phyloP scores from a whole-genome alignment of 2,888 invertebrate species.

The Amblyteles armatorius region DNA sequence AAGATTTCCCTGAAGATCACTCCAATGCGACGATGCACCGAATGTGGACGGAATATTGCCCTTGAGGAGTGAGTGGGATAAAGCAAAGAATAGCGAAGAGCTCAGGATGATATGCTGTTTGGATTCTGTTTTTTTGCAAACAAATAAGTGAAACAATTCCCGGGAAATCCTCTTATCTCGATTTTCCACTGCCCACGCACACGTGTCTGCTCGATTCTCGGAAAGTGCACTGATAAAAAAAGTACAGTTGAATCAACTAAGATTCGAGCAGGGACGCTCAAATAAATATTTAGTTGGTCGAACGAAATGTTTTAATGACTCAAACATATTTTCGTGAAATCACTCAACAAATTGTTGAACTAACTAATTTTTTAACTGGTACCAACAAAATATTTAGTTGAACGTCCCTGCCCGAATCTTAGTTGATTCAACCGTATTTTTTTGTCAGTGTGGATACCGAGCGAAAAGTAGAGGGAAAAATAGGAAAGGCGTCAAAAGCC shows the following conservation, averaged over 20 bases:
- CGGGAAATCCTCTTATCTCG: neutral
- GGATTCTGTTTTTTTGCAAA: neutral
- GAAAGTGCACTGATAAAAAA: neutral
- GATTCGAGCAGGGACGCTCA: too few relatives aligned
- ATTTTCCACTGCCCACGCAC: neutral
- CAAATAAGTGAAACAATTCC: neutral
- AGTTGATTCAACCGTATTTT: too few relatives aligned
- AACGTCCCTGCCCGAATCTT: too few relatives aligned
- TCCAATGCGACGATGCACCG: neutral
- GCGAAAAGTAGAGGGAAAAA: neutral
- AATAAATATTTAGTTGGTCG: too few relatives aligned
- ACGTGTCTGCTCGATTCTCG: neutral
- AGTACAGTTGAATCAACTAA: too few relatives aligned
- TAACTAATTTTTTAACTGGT: too few relatives aligned
- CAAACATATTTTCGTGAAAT: too few relatives aligned
- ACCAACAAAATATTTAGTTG: too few relatives aligned
- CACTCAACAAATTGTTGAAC: too few relatives aligned
- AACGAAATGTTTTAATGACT: too few relatives aligned
- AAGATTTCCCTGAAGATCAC: neutral
- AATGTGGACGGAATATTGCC: neutral
- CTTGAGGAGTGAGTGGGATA: neutral
- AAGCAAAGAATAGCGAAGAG: neutral
- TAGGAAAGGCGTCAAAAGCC: slow-evolving; percentile 14
- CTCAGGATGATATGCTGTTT: neutral
- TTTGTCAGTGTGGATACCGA: neutral